Conservation (phyloP, 2,113 vertebrate species). For the Rhinoderma darwinii region DNA sequence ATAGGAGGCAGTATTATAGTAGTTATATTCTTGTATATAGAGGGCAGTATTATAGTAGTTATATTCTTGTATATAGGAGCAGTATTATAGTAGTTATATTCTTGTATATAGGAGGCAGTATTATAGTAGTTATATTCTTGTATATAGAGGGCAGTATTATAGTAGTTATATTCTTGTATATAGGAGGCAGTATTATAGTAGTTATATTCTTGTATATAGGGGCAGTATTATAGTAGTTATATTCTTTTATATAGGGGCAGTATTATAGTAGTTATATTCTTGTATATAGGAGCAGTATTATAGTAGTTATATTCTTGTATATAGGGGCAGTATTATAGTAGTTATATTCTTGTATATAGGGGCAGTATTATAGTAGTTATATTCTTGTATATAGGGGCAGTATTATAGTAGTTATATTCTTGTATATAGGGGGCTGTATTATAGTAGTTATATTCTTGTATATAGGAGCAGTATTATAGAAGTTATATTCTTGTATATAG, state of each 20-base stretch:
- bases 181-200: not conserved
- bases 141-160: too few relatives aligned
- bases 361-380: not conserved
- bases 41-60: not conserved
- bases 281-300: not conserved
- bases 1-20: constrained; percentile 17
- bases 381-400: not conserved
- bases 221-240: too few relatives aligned
- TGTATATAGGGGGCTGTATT: not conserved
- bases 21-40: constrained; percentile 20
- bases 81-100: constrained; percentile 11
- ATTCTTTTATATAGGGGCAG: too few relatives aligned
- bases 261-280: not conserved
- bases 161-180: not conserved
- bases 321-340: not conserved
- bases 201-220: too few relatives aligned
- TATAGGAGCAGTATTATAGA: not conserved
- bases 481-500: not conserved
- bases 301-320: constrained; percentile 3
- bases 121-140: too few relatives aligned
- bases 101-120: not conserved
- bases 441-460: not conserved
- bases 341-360: not conserved
- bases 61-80: not conserved
- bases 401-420: constrained; percentile 8